Conservation (phyloP, 2,888 invertebrate genomes). For the Meloe dianella region DNA sequence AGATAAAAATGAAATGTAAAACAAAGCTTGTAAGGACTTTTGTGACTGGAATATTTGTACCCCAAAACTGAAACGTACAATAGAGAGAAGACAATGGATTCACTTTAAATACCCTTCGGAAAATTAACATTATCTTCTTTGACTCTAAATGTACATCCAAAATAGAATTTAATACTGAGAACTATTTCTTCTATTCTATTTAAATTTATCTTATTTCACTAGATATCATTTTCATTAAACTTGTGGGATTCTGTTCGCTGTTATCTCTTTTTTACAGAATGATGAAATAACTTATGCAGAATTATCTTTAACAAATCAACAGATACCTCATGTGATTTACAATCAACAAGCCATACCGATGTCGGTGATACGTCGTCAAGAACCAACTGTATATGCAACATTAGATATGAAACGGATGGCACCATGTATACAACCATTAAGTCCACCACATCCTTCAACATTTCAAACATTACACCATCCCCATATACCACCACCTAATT, state of each 20-base stretch:
- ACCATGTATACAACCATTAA: constrained; percentile 51
- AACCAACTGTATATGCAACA: constrained; percentile 65
- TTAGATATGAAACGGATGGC: constrained; percentile 60
- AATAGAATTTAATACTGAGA: not conserved
- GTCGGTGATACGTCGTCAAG: constrained; percentile 58
- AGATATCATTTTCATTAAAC: not conserved
- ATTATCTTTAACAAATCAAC: constrained; percentile 59
- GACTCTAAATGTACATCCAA: not conserved
- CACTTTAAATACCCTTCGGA: not conserved
- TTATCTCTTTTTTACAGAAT: constrained; percentile 51
- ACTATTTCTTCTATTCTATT: not conserved
- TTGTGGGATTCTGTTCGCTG: not conserved
- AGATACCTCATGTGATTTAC: constrained; percentile 58
- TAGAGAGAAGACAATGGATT: not conserved
- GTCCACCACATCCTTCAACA: constrained; percentile 57
- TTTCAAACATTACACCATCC: constrained; percentile 57
- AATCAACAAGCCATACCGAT: constrained; percentile 57
- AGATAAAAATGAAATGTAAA: not conserved
- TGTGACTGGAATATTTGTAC: not conserved
- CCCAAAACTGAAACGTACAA: not conserved
- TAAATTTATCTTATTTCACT: not conserved
- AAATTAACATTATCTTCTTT: not conserved
- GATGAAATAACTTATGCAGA: constrained; percentile 66
- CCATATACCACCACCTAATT: constrained; percentile 50
- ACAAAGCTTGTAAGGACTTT: not conserved